These are phyloP conservation scores for Martes flavigula DNA, from an alignment of 2,797 vertebrate genomes.

Conservation along the genomic window DNA sequence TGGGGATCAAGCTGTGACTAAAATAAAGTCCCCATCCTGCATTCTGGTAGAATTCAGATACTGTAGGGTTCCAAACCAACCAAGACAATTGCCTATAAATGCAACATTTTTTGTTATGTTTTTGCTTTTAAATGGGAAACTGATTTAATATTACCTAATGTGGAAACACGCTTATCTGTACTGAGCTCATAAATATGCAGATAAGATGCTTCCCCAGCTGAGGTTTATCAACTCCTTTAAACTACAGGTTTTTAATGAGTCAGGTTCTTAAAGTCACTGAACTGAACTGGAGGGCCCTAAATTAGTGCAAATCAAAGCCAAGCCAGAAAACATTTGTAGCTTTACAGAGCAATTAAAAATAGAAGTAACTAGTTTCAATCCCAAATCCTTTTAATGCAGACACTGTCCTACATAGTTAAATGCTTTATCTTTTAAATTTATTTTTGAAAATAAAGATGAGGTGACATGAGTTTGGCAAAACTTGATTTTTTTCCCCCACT, in stretches of 20 bases:
- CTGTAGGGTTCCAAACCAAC: neutral
- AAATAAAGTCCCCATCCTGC: neutral
- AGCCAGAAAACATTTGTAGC: neutral
- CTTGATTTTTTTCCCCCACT: neutral
- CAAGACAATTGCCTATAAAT: neutral
- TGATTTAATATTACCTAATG: neutral
- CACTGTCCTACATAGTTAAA: neutral
- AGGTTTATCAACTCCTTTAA: neutral
- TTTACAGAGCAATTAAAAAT: neutral
- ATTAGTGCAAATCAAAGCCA: neutral
- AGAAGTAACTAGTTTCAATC: neutral
- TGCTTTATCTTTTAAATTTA: neutral
- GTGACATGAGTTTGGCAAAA: neutral
- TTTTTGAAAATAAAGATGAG: neutral
- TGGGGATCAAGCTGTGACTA: neutral
- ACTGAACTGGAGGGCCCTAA: neutral
- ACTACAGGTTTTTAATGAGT: neutral
- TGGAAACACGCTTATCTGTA: neutral
- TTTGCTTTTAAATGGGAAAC: constrained; percentile 36
- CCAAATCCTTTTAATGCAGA: neutral
- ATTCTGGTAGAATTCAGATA: neutral
- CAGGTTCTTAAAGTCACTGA: neutral
- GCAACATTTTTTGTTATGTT: neutral
- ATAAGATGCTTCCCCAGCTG: neutral
- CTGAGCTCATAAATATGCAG: constrained; percentile 12